Conservation (phyloP, 2,888 invertebrate species). For the Nomada flava region DNA sequence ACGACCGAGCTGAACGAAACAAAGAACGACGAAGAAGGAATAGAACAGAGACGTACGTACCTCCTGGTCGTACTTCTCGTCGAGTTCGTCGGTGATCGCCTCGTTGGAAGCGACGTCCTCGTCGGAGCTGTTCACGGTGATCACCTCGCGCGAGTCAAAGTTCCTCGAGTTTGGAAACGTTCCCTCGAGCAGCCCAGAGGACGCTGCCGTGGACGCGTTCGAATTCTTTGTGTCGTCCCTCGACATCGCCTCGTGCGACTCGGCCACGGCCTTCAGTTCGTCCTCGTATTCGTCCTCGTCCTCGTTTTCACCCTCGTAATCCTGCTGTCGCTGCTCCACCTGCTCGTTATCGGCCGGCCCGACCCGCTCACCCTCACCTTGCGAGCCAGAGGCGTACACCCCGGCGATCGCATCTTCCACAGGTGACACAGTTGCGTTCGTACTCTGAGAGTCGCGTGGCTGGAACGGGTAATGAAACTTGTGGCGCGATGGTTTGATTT, state of each 20-base stretch:
- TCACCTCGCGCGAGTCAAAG: slow-evolving; percentile 75
- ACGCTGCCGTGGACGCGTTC: slow-evolving; percentile 42
- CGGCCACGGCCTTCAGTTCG: slow-evolving; percentile 74
- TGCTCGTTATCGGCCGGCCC: slow-evolving; percentile 11
- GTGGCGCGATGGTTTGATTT: not conserved
- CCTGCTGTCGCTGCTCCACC: slow-evolving; percentile 34
- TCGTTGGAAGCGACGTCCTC: slow-evolving; percentile 75
- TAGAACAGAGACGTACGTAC: slow-evolving; percentile 40
- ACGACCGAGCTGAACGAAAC: too few species aligned
- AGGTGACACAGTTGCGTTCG: slow-evolving; percentile 17
- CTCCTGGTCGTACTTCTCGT: slow-evolving; percentile 66
- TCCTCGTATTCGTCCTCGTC: slow-evolving; percentile 76
- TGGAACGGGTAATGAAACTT: not conserved
- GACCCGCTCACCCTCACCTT: slow-evolving; percentile 31
- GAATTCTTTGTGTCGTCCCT: slow-evolving; percentile 72
- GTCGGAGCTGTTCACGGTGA: slow-evolving; percentile 71
- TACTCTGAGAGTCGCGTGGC: not conserved
- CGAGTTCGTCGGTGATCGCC: slow-evolving; percentile 67
- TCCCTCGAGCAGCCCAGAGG: slow-evolving; percentile 31
- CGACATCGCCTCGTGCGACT: slow-evolving; percentile 78
- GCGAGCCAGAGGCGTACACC: slow-evolving; percentile 6
- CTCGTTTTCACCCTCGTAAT: slow-evolving; percentile 53
- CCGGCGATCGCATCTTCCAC: slow-evolving; percentile 16
- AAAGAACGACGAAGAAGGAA: not conserved
- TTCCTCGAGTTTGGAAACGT: slow-evolving; percentile 50